Conservation (phyloP, 2,888 invertebrate species). For the Rotaria socialis region DNA sequence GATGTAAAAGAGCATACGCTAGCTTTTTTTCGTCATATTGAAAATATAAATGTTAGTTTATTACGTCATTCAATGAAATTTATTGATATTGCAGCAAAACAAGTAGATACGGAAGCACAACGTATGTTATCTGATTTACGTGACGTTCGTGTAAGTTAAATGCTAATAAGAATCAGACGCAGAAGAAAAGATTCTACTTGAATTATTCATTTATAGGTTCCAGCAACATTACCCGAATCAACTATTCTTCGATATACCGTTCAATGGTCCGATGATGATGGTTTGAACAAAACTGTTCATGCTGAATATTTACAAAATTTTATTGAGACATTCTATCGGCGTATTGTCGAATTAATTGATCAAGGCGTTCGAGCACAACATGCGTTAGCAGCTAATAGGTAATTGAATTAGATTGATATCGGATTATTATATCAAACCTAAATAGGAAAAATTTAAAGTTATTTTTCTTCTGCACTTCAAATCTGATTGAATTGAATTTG, state of each 20-base stretch:
- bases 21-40: slow-evolving; percentile 84
- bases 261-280: slow-evolving; percentile 86
- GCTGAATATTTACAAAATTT: slow-evolving; percentile 87
- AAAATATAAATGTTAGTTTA: slow-evolving; percentile 92
- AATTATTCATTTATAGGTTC: neutral
- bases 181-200: slow-evolving; percentile 61
- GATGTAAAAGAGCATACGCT: slow-evolving; percentile 91
- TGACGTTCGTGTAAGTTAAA: slow-evolving; percentile 76
- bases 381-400: slow-evolving; percentile 68
- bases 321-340: slow-evolving; percentile 85
- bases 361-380: slow-evolving; percentile 91
- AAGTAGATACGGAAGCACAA: slow-evolving; percentile 85
- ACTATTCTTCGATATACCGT: slow-evolving; percentile 70
- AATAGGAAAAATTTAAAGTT: too few relatives aligned
- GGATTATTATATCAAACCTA: too few relatives aligned
- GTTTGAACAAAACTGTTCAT: slow-evolving; percentile 83
- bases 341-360: slow-evolving; percentile 83
- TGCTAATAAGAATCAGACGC: too few relatives aligned
- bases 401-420: neutral
- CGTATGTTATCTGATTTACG: slow-evolving; percentile 79
- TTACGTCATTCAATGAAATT: slow-evolving; percentile 75
- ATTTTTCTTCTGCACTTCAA: too few relatives aligned
- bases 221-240: slow-evolving; percentile 42
- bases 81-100: slow-evolving; percentile 77
- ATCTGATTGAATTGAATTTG: too few relatives aligned